These are phyloP conservation scores for Orthochromis malagaraziensis DNA, from an alignment of 2,113 vertebrate genomes.

Conservation along the genomic window DNA sequence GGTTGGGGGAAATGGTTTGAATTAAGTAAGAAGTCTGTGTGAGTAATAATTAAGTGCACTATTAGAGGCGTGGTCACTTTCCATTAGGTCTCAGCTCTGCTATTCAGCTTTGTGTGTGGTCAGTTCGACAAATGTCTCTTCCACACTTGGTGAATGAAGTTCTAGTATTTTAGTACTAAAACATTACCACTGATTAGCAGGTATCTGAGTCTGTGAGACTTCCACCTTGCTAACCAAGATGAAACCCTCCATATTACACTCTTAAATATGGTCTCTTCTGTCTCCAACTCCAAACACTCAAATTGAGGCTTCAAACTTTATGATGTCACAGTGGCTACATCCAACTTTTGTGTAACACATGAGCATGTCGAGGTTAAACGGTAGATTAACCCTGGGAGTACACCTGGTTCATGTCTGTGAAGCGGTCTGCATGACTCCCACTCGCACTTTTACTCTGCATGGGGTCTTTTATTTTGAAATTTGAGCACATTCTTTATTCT, in stretches of 20 bases:
- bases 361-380: not conserved
- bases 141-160: not conserved
- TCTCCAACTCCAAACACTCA: not conserved
- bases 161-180: not conserved
- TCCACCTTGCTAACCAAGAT: not conserved
- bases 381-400: not conserved
- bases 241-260: rapidly evolving
- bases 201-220: not conserved
- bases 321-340: not conserved
- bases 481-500: not conserved
- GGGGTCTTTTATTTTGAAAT: not conserved
- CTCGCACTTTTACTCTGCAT: not conserved
- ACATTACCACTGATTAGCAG: not conserved
- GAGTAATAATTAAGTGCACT: not conserved
- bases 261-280: not conserved
- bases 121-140: not conserved
- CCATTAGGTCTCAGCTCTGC: not conserved
- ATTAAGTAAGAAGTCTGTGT: not conserved
- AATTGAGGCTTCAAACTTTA: not conserved
- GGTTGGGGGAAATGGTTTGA: rapidly evolving
- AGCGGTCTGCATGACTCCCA: not conserved
- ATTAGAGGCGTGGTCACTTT: not conserved
- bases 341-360: rapidly evolving
- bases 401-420: not conserved
- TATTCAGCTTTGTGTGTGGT: not conserved